Conservation (phyloP, 2,113 vertebrate genomes). For the Fregetta grallaria region DNA sequence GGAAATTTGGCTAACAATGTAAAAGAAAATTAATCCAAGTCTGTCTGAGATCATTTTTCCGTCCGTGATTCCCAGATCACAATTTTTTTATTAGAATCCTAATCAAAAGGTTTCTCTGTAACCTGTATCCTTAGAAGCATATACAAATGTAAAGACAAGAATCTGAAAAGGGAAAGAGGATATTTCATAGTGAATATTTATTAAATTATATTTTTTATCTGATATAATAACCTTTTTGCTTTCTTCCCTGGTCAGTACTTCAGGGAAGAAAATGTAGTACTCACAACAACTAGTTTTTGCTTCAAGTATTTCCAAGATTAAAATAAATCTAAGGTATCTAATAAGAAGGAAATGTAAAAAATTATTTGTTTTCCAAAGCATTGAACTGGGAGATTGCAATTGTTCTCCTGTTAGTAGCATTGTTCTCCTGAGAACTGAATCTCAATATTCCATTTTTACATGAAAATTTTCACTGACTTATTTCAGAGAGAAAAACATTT, state of each 20-base stretch:
- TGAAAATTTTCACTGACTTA: background rate
- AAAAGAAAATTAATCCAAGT: background rate
- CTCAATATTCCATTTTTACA: background rate
- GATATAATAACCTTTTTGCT: background rate
- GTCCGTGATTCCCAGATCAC: background rate
- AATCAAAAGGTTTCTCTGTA: background rate
- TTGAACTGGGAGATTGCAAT: background rate
- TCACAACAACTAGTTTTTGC: background rate
- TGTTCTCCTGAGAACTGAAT: background rate
- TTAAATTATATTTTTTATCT: background rate
- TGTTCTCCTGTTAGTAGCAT: background rate
- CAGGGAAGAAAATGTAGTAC: background rate
- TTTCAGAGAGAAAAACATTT: background rate
- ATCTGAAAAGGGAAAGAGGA: background rate
- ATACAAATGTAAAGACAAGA: background rate
- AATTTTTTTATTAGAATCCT: background rate
- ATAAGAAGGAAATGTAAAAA: background rate
- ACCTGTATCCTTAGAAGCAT: background rate
- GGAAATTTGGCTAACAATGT: background rate
- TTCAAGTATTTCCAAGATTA: background rate
- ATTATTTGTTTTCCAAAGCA: background rate
- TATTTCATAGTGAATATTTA: background rate
- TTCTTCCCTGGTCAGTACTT: background rate
- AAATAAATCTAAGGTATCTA: background rate
- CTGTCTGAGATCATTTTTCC: background rate